Percentiles rank a stretch among this genome's conserved stretches.
Evolutionary conservation across 2,888 invertebrate genomes (phyloP).

Genomic region (Eudasyphora cyanicolor): DNA sequence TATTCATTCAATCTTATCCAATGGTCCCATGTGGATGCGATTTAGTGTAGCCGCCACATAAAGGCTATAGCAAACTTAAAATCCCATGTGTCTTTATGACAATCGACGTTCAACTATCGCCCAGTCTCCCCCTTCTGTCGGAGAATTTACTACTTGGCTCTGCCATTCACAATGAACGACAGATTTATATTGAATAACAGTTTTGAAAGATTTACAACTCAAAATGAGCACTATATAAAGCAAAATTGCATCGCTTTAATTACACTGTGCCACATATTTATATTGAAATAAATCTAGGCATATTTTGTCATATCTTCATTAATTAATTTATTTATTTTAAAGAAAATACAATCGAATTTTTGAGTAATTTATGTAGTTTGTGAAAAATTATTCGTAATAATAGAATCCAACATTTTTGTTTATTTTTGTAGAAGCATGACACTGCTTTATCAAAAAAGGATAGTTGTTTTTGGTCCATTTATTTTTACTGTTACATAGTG

Average conservation of each 20-base stretch:
- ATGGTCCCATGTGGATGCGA: neutral
- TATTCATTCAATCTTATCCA: neutral
- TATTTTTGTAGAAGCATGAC: too few relatives aligned
- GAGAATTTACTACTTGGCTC: neutral
- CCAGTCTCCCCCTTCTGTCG: neutral
- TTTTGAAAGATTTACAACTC: slow-evolving; percentile 24
- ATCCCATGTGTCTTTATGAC: slow-evolving; percentile 6
- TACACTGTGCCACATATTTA: too few relatives aligned
- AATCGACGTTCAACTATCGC: neutral
- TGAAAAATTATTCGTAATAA: too few relatives aligned
- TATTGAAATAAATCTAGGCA: too few relatives aligned
- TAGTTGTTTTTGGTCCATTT: too few relatives aligned
- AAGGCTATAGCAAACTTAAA: neutral
- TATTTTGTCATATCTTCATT: too few relatives aligned
- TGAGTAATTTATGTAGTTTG: too few relatives aligned
- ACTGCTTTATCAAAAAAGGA: too few relatives aligned
- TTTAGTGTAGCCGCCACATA: neutral
- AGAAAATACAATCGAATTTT: too few relatives aligned
- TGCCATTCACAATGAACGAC: neutral
- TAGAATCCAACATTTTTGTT: too few relatives aligned
- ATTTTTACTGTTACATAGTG: too few relatives aligned
- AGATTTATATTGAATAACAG: slow-evolving; percentile 3
- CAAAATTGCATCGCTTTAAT: neutral
- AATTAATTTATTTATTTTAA: too few relatives aligned
- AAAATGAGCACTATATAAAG: neutral